Conservation (phyloP, 2,797 vertebrate genomes). For the Cynopterus sphinx region DNA sequence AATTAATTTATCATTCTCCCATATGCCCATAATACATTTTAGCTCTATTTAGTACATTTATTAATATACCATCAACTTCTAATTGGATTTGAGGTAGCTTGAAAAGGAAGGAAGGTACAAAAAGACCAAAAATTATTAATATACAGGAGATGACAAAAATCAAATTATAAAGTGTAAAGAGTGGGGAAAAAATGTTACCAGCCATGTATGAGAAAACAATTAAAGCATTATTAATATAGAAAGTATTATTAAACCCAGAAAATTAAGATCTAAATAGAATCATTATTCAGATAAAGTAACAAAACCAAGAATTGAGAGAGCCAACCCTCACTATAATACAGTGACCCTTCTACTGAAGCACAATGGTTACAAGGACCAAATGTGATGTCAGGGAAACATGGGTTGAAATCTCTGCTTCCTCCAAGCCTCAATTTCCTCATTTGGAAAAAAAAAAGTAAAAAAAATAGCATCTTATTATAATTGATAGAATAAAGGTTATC, state of each 20-base stretch:
- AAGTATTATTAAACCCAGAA: neutral
- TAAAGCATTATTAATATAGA: neutral
- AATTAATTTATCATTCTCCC: neutral
- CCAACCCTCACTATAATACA: neutral
- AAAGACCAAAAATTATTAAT: neutral
- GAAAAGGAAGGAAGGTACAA: neutral
- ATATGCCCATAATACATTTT: neutral
- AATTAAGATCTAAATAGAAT: neutral
- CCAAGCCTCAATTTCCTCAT: neutral
- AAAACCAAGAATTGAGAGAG: neutral
- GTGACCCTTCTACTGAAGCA: neutral
- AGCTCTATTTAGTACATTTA: conserved; percentile 12
- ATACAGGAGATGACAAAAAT: neutral
- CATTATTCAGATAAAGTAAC: neutral
- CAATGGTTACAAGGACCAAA: neutral
- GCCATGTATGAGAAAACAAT: neutral
- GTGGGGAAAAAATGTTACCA: neutral
- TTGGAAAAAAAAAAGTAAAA: neutral
- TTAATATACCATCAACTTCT: neutral
- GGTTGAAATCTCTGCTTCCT: neutral
- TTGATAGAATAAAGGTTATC: neutral
- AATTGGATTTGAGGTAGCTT: neutral
- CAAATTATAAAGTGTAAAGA: neutral
- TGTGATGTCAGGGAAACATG: neutral
- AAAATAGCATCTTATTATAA: neutral